These are phyloP conservation scores for Oryzias woworae DNA, from an alignment of 2,113 vertebrate genomes.

Conservation along the genomic window DNA sequence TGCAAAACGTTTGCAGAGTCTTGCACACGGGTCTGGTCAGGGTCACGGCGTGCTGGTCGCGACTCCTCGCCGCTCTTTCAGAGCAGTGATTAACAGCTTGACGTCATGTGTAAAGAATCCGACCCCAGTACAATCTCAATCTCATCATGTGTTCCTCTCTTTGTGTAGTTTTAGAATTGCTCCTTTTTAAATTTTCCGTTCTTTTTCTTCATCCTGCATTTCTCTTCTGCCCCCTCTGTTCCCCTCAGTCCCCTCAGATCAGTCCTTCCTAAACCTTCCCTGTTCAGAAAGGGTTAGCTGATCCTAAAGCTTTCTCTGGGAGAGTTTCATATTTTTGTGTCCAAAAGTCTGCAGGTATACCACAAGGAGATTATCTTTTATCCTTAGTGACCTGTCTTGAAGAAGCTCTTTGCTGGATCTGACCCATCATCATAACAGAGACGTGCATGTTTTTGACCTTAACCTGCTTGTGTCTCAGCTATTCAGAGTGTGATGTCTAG, in stretches of 20 bases:
- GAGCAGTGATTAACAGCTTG: conserved; percentile 71
- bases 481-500: conserved; percentile 94
- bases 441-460: neutral
- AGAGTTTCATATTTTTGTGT: no score
- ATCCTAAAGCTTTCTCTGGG: no score
- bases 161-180: conserved; percentile 15
- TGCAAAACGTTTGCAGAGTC: conserved; percentile 27
- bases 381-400: no score
- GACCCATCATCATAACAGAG: no score
- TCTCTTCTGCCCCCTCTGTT: conserved; percentile 23
- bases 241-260: conserved; percentile 42
- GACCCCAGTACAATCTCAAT: conserved; percentile 37
- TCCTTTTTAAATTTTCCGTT: conserved; percentile 26
- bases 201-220: conserved; percentile 7
- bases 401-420: no score
- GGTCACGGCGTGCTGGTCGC: conserved; percentile 68
- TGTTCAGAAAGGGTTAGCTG: conserved; percentile 38
- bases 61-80: conserved; percentile 56
- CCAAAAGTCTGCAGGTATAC: no score
- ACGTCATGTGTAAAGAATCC: conserved; percentile 77
- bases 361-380: no score
- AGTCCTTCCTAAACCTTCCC: conserved; percentile 45
- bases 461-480: conserved; percentile 70
- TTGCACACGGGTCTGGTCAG: conserved; percentile 49
- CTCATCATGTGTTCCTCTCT: conserved; percentile 2